phyloP scores from a whole-genome alignment of 2,113 vertebrate species.

The Osmerus eperlanus region DNA sequence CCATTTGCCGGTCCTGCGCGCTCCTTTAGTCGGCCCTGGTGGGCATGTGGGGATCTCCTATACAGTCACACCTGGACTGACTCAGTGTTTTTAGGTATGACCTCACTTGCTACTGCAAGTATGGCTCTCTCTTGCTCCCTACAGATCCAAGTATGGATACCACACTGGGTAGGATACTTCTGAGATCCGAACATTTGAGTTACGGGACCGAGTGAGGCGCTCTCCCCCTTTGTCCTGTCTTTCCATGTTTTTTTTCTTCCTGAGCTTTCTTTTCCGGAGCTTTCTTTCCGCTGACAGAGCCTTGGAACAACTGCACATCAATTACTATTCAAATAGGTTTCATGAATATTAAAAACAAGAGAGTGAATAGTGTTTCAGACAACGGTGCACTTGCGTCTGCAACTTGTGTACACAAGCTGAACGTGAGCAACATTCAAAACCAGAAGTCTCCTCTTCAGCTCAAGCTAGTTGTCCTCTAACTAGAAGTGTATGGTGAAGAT shows the following conservation, averaged over 20 bases:
- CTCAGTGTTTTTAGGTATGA: too few relatives aligned
- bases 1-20: too few relatives aligned
- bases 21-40: too few relatives aligned
- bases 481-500: slow-evolving; percentile 26
- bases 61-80: too few relatives aligned
- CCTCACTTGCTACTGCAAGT: too few relatives aligned
- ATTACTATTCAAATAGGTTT: slow-evolving; percentile 43
- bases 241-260: neutral
- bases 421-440: slow-evolving; percentile 59
- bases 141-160: slow-evolving; percentile 4
- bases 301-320: slow-evolving; percentile 49
- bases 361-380: slow-evolving; percentile 30
- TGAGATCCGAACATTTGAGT: too few relatives aligned
- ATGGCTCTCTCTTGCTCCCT: slow-evolving; percentile 20
- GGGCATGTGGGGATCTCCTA: too few relatives aligned
- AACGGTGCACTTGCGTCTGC: slow-evolving; percentile 19
- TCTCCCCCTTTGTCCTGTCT: slow-evolving; percentile 14
- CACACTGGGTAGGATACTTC: too few relatives aligned
- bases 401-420: slow-evolving; percentile 42
- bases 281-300: slow-evolving; percentile 36
- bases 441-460: slow-evolving; percentile 49
- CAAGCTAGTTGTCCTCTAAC: slow-evolving; percentile 55
- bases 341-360: slow-evolving; percentile 51
- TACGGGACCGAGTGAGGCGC: slow-evolving; percentile 18
- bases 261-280: slow-evolving; percentile 1